These are phyloP conservation scores for Dorcus hopei DNA, from an alignment of 2,888 invertebrate genomes.

Conservation along the genomic window DNA sequence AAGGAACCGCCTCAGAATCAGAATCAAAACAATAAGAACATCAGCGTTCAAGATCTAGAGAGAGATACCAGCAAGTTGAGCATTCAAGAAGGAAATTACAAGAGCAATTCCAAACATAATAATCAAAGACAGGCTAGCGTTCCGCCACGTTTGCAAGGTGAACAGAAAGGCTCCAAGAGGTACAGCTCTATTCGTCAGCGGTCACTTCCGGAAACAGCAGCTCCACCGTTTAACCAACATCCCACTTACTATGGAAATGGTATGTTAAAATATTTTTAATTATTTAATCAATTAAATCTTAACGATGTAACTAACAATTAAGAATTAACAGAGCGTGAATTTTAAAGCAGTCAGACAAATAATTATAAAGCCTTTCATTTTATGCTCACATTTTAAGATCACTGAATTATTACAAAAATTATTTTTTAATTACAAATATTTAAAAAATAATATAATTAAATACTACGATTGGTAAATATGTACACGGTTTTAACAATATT, in stretches of 20 bases:
- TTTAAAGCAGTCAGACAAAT: too few relatives aligned
- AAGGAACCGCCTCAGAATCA: slow-evolving; percentile 35
- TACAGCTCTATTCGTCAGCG: slow-evolving; percentile 57
- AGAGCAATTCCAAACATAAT: slow-evolving; percentile 19
- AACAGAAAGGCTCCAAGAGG: slow-evolving; percentile 54
- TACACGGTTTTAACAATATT: too few relatives aligned
- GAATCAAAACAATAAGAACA: slow-evolving; percentile 38
- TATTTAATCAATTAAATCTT: background rate
- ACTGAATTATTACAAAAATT: too few relatives aligned
- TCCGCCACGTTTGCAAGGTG: slow-evolving; percentile 44
- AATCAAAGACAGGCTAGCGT: slow-evolving; percentile 42
- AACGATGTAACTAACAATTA: too few relatives aligned
- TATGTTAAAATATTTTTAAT: slow-evolving; percentile 17
- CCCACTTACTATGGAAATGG: slow-evolving; percentile 42
- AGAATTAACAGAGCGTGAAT: too few relatives aligned
- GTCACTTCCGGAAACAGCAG: slow-evolving; percentile 55
- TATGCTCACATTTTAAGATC: too few relatives aligned
- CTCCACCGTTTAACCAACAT: slow-evolving; percentile 37
- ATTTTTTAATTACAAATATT: too few relatives aligned
- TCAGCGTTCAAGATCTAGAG: slow-evolving; percentile 35
- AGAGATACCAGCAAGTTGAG: slow-evolving; percentile 41
- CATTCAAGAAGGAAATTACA: slow-evolving; percentile 34
- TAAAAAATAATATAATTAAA: too few relatives aligned
- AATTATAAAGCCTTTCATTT: too few relatives aligned
- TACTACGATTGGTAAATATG: too few relatives aligned